Evolutionary conservation across 2,888 invertebrate genomes (phyloP).

Genomic region (Athrips mouffetella): DNA sequence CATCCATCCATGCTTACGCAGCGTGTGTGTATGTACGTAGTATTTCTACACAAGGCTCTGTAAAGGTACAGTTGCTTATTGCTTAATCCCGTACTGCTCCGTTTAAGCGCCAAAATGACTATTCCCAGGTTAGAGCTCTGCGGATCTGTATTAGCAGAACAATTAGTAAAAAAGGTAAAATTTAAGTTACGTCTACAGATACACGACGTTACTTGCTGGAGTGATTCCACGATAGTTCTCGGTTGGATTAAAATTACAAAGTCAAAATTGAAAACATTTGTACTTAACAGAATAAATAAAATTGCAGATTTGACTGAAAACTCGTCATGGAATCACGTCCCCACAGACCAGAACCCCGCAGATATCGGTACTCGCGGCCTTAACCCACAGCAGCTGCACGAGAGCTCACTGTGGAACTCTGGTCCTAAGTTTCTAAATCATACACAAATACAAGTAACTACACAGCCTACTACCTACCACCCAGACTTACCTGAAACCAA

Average conservation of each 20-base stretch:
- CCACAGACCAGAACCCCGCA: slow-evolving; percentile 20
- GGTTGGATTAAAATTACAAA: slow-evolving; percentile 13
- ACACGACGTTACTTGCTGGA: slow-evolving; percentile 11
- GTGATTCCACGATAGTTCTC: slow-evolving; percentile 18
- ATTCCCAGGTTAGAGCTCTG: slow-evolving; percentile 18
- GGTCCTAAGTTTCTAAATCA: slow-evolving; percentile 17
- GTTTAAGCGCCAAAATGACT: slow-evolving; percentile 17
- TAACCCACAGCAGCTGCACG: slow-evolving; percentile 4
- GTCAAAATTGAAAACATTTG: slow-evolving; percentile 20
- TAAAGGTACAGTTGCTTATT: slow-evolving; percentile 3
- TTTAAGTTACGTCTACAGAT: slow-evolving; percentile 1
- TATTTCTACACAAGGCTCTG: neutral
- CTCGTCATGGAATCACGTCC: slow-evolving; percentile 16
- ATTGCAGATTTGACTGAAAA: slow-evolving; percentile 14
- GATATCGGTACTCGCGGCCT: slow-evolving; percentile 19
- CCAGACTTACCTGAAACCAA: slow-evolving; percentile 7
- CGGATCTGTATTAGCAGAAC: slow-evolving; percentile 9
- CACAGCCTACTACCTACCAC: neutral
- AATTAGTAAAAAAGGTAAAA: slow-evolving; percentile 9
- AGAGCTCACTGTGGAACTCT: slow-evolving; percentile 10
- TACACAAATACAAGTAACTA: slow-evolving; percentile 12
- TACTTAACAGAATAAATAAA: slow-evolving; percentile 16
- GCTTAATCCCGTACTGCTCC: slow-evolving; percentile 17
- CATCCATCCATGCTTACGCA: slow-evolving; percentile 13
- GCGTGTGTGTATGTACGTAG: slow-evolving; percentile 12